Percentiles rank a stretch among this genome's conserved stretches.
phyloP scores from a whole-genome alignment of 2,888 invertebrate species.

The Tanypteryx hageni region DNA sequence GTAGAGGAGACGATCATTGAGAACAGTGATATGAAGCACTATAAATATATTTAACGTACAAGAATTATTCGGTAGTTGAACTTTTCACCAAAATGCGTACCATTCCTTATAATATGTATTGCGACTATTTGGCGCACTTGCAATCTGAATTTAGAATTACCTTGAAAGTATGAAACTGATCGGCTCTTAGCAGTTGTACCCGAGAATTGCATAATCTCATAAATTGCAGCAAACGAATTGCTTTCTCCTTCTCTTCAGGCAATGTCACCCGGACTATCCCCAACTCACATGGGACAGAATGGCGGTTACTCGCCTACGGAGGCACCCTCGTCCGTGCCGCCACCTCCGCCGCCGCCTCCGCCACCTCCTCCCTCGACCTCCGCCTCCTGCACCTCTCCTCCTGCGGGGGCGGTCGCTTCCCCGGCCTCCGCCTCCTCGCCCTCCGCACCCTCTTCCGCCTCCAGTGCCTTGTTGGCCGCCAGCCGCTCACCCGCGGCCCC shows the following conservation, averaged over 20 bases:
- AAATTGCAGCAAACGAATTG: neutral
- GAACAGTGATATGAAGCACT: too few relatives aligned
- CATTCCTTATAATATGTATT: too few relatives aligned
- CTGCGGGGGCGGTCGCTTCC: slow-evolving; percentile 40
- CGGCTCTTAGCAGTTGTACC: neutral
- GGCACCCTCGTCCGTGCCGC: slow-evolving; percentile 75
- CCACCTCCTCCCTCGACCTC: slow-evolving; percentile 73
- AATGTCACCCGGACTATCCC: slow-evolving; percentile 79
- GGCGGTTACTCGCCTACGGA: slow-evolving; percentile 80
- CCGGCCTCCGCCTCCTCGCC: slow-evolving; percentile 41
- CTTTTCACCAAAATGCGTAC: too few relatives aligned
- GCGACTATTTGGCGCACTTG: too few relatives aligned
- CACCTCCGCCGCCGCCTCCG: slow-evolving; percentile 78
- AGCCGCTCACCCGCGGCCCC: slow-evolving; percentile 26
- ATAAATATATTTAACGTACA: too few relatives aligned
- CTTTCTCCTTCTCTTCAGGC: slow-evolving; percentile 64
- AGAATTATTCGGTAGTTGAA: too few relatives aligned
- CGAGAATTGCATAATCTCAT: neutral
- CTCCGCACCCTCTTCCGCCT: slow-evolving; percentile 55
- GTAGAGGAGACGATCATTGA: too few relatives aligned
- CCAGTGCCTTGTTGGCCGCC: slow-evolving; percentile 62
- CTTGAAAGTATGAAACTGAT: neutral
- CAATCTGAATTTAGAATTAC: neutral
- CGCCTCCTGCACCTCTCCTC: slow-evolving; percentile 42
- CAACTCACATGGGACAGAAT: slow-evolving; percentile 78